Conservation (phyloP, 2,113 vertebrate genomes). For the Nothocercus julius region DNA sequence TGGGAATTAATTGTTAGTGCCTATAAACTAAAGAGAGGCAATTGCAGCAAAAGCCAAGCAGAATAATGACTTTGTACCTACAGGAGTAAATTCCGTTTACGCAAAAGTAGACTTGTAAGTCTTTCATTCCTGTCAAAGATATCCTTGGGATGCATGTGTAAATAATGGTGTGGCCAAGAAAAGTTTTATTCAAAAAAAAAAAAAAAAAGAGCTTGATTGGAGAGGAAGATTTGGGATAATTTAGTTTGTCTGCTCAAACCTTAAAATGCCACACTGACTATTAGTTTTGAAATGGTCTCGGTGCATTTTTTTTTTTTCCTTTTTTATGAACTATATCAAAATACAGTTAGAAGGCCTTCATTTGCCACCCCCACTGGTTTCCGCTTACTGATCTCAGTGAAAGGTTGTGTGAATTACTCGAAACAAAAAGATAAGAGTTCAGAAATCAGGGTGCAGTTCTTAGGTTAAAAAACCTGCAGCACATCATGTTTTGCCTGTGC, state of each 20-base stretch:
- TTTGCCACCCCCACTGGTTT: not conserved
- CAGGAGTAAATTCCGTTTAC: rapidly evolving
- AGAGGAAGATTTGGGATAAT: not conserved
- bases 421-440: not conserved
- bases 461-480: not conserved
- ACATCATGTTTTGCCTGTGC: not conserved
- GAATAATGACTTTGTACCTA: rapidly evolving
- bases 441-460: not conserved
- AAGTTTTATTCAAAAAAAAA: not conserved
- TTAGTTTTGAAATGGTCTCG: not conserved
- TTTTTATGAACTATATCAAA: not conserved
- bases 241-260: not conserved
- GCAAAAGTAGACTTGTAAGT: rapidly evolving
- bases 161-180: not conserved
- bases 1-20: not conserved
- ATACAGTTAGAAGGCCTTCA: not conserved
- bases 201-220: not conserved
- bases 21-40: not conserved
- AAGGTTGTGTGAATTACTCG: not conserved
- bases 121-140: not conserved
- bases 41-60: rapidly evolving
- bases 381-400: not conserved
- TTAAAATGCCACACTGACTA: too few species aligned
- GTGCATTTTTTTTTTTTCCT: not conserved
- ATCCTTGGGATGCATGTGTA: not conserved